These are phyloP conservation scores for Pasiphila rectangulata DNA, from an alignment of 2,888 invertebrate genomes.

Conservation along the genomic window DNA sequence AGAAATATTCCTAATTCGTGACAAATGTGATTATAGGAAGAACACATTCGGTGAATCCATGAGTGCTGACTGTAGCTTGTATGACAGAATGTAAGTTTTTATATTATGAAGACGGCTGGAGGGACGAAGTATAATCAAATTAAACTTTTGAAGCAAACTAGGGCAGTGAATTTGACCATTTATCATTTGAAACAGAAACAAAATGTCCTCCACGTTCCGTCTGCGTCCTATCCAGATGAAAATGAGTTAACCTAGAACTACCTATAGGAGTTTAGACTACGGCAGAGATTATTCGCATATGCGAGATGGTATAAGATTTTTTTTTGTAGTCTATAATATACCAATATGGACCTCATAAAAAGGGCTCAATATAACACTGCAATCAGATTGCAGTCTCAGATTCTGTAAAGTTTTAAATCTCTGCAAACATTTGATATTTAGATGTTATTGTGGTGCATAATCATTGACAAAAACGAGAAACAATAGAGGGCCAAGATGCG, in stretches of 20 bases:
- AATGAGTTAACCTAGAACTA: background rate
- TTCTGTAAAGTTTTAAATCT: background rate
- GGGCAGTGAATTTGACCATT: background rate
- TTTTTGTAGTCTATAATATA: no score
- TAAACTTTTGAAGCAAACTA: background rate
- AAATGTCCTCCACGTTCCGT: background rate
- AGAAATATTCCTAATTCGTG: no score
- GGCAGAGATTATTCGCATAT: background rate
- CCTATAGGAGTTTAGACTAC: background rate
- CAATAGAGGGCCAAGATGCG: no score
- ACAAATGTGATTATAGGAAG: no score
- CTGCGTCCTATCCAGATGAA: background rate
- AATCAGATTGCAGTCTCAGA: background rate
- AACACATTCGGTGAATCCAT: background rate
- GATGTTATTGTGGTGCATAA: background rate
- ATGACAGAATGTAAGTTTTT: background rate
- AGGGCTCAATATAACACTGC: background rate
- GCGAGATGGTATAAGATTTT: background rate
- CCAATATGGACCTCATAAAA: background rate
- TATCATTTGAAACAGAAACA: background rate
- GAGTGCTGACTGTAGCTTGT: background rate
- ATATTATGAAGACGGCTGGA: background rate
- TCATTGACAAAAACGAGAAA: conserved; percentile 1
- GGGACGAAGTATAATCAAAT: background rate
- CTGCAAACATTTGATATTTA: background rate